A percentile compares a stretch with the other conserved stretches of the same genome.
Evolutionary conservation across 2,113 vertebrate species (phyloP).

Genomic region (Procavia capensis): DNA sequence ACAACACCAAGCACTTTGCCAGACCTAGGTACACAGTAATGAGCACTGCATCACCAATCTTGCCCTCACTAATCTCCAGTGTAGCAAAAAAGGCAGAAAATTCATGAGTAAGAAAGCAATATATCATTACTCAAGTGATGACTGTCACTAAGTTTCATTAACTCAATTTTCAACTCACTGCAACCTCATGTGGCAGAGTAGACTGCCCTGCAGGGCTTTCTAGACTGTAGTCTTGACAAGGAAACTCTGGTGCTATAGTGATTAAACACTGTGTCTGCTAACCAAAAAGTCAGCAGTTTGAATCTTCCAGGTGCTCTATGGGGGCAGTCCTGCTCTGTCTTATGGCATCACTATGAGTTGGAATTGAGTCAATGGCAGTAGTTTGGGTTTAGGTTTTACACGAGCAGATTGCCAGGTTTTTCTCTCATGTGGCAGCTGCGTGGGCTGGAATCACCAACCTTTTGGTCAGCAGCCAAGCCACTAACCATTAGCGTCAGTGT

Average conservation of each 20-base stretch:
- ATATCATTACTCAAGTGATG: background rate
- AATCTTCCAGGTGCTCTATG: no score
- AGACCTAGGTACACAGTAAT: background rate
- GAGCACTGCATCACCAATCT: background rate
- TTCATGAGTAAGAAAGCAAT: background rate
- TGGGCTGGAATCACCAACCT: background rate
- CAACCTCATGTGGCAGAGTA: background rate
- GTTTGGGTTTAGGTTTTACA: no score
- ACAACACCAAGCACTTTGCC: background rate
- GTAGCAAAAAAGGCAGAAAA: conserved; percentile 10
- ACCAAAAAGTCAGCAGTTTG: no score
- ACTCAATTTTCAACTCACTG: background rate
- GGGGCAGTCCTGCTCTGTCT: no score
- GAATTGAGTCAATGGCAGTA: no score
- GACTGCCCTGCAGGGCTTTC: background rate
- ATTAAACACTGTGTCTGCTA: no score
- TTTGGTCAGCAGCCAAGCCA: background rate
- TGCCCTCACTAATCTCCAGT: background rate
- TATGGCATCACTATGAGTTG: no score
- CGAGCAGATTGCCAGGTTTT: background rate
- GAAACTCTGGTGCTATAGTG: no score
- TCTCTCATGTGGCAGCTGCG: background rate
- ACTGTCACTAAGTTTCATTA: background rate
- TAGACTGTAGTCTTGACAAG: background rate
- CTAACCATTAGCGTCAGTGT: background rate